Conservation (phyloP, 2,797 vertebrate genomes). For the Urosaurus nigricauda region DNA sequence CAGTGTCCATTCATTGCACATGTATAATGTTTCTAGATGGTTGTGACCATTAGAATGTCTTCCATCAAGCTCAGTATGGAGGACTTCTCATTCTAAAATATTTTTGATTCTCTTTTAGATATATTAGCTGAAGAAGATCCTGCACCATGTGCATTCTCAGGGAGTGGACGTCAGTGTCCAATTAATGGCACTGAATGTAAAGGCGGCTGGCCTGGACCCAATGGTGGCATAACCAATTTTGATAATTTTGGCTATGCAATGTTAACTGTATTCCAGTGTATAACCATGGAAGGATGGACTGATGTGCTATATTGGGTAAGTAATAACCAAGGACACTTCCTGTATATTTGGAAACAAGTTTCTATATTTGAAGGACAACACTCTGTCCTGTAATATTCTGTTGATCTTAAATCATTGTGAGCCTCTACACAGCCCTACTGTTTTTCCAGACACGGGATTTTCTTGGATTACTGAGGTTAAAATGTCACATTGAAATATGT, state of each 20-base stretch:
- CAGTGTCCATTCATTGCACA: neutral
- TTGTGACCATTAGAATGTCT: neutral
- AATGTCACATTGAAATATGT: slow-evolving; percentile 56
- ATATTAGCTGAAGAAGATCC: slow-evolving; percentile 92
- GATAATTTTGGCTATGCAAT: slow-evolving; percentile 99
- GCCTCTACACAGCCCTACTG: slow-evolving; percentile 22
- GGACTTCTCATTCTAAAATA: neutral
- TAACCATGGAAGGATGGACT: slow-evolving; percentile 99
- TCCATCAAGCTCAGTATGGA: neutral
- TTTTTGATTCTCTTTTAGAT: slow-evolving; percentile 77
- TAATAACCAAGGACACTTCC: neutral
- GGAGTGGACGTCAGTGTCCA: slow-evolving; percentile 93
- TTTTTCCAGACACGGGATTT: slow-evolving; percentile 36
- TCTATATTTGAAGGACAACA: slow-evolving; percentile 9
- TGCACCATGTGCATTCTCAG: slow-evolving; percentile 96
- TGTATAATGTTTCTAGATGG: neutral
- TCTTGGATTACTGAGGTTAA: slow-evolving; percentile 54
- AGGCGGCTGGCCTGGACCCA: slow-evolving; percentile 96
- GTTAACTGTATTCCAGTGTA: slow-evolving; percentile 99
- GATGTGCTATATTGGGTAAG: slow-evolving; percentile 99
- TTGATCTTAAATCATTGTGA: slow-evolving; percentile 25
- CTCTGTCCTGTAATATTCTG: neutral
- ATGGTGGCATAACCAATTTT: slow-evolving; percentile 98
- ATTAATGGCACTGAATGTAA: slow-evolving; percentile 93
- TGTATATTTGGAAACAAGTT: slow-evolving; percentile 29